A percentile compares a stretch with the other conserved stretches of the same genome.
Conservation (phyloP, 2,113 vertebrate species). For the Lophura nycthemera region DNA sequence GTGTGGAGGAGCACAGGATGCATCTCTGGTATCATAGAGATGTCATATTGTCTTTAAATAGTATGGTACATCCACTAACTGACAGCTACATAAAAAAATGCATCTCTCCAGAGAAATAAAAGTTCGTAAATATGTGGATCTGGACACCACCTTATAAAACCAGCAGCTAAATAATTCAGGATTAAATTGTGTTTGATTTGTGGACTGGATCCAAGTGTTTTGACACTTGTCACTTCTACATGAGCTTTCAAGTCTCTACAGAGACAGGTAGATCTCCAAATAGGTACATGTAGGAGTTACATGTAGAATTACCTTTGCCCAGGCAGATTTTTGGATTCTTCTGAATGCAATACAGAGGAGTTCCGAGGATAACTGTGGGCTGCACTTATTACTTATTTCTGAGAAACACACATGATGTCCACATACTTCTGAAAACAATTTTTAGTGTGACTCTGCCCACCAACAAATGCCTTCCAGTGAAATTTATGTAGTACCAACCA, state of each 20-base stretch:
- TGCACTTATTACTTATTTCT: neutral
- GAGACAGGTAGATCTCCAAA: neutral
- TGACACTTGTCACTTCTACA: neutral
- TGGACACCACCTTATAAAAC: neutral
- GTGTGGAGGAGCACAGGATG: neutral
- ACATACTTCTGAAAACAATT: neutral
- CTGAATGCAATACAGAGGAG: neutral
- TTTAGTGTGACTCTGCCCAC: neutral
- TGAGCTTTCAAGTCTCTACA: neutral
- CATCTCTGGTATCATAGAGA: neutral
- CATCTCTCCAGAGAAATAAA: neutral
- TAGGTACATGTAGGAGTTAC: fast-evolving
- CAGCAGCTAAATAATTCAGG: neutral
- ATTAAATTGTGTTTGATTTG: neutral
- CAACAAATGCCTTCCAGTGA: neutral
- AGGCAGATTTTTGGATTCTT: neutral
- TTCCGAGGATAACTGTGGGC: neutral
- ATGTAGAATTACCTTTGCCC: neutral
- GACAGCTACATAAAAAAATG: neutral
- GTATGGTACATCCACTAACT: neutral
- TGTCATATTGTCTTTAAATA: neutral
- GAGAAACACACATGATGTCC: neutral
- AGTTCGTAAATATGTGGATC: neutral
- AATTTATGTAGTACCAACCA: neutral
- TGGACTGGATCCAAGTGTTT: neutral